Base-by-base conservation (phyloP, 2,113 vertebrate species). In the Bothrops jararaca region DNA sequence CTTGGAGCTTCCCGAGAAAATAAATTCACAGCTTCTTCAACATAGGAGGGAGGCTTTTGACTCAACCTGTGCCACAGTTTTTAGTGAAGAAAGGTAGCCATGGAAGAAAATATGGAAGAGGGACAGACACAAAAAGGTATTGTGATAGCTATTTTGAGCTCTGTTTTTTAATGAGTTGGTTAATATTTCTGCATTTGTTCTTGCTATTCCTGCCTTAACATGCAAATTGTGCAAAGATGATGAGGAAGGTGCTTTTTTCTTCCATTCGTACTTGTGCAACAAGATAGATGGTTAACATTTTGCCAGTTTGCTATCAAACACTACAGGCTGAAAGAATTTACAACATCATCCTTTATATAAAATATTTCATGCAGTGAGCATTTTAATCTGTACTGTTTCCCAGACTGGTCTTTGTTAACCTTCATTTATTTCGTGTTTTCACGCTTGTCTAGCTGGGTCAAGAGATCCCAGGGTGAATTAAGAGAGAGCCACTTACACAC, bases 101-200 rank as follows among this genome's bases (percentile, higher is more conserved):
- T 99, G 99, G 99, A 99, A 98, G 99, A 99, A 97, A 99, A 99
- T 96, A 98, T 99, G 99, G 99, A 99, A 96, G 99, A 99, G 96
- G 99, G 99, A 95, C 99, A 99, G 97, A 99, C 98, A 97, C 99
- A 99, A 96, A 99, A 99, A 99, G 99, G 99, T 99, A 98, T 96
- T 96, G 98, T 97, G 95, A 94, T 94, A 57, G 94, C 94, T 91
- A 92, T 92, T 90, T 96, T 29, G 24, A 15, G 74, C 34, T 23
- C 34, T 80, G 18, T 80, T 90, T 52, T 52, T 48, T 90, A 50
- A 85, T 18, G 18, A 95, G 85, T n/a, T 52, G 74, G 85, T 69
- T n/a, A 93, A 96, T 94, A 92, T 97, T 96, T 96, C 95, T 89
- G 93, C 96, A 90, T 92, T 94, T 96, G 48, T 95, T 96, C 97